Conservation (phyloP, 2,888 invertebrate species). For the Alloscopus bannaensis region DNA sequence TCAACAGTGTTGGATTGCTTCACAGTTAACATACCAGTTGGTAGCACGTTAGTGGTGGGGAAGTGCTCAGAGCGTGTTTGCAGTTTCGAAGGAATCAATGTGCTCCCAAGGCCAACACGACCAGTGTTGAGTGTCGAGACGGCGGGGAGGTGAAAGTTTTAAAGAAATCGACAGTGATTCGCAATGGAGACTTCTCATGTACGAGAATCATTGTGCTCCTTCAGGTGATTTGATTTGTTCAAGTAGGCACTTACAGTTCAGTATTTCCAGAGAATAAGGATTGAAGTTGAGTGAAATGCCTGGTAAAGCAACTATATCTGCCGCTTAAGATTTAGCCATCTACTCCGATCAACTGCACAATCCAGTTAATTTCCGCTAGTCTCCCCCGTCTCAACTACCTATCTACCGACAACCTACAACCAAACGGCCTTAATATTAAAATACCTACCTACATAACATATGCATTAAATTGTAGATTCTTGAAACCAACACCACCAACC, state of each 20-base stretch:
- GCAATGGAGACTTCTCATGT: slow-evolving; percentile 6
- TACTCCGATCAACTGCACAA: no score
- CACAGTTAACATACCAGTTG: neutral
- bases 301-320: slow-evolving; percentile 26
- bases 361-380: no score
- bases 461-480: slow-evolving; percentile 25
- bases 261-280: no score
- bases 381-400: no score
- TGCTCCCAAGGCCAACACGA: neutral
- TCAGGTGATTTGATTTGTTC: slow-evolving; percentile 59
- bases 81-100: neutral
- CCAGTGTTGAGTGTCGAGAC: no score
- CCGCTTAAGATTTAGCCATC: no score
- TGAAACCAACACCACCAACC: no score
- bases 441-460: slow-evolving; percentile 14
- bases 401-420: no score
- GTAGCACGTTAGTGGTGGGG: neutral
- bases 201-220: slow-evolving; percentile 29
- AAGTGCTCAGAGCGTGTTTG: neutral
- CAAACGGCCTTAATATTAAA: slow-evolving; percentile 51
- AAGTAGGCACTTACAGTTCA: no score
- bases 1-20: slow-evolving; percentile 5
- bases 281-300: slow-evolving; percentile 27
- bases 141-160: no score
- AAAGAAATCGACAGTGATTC: no score